Evolutionary conservation across 2,797 vertebrate genomes (phyloP), one percentile per base, ranked within the genome.

Genomic region (Sternarchorhynchus goeldii): DNA sequence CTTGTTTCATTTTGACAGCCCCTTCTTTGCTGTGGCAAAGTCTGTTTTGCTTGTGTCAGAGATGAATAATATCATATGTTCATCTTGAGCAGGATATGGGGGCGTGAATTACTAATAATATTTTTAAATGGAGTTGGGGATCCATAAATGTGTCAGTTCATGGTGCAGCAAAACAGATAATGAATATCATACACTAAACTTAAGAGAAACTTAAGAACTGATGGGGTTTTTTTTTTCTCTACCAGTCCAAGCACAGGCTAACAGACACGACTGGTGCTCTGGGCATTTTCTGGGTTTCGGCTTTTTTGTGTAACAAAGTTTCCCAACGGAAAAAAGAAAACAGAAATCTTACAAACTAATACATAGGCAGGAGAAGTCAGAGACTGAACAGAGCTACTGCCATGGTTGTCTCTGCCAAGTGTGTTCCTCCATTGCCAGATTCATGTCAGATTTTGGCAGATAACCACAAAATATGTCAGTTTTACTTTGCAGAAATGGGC

Each of bases 401-500:
- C 83, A 86, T 59, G 29, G 55, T 67, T 71, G 56, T 29, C 87
- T n/a, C 75, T 86, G 88, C 90, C 91, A 92, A 92, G 86, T 86
- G 82, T 75, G 77, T 87, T 89, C 87, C 86, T 88, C 83, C 86
- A 32, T 85, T 90, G 89, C 90, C 91, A 93, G 90, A 90, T 89
- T 90, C 88, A 90, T 92, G 91, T 91, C 90, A 92, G 85, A 91
- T 90, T 89, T 89, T 93, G 93, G 91, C 91, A 92, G 90, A 90
- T 90, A 91, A 90, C 82, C 89, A 84, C 81, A 84, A 91, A 93
- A 92, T 91, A 92, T 92, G 91, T 92, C 92, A 91, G 89, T 88
- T 90, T 90, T 91, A 91, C 89, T 92, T 91, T 92, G 90, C 90
- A 92, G 89, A 91, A 90, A 90, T 87, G 89, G 89, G 91, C 86